phyloP scores from a whole-genome alignment of 2,888 invertebrate genomes.

The Pyrgus malvae region DNA sequence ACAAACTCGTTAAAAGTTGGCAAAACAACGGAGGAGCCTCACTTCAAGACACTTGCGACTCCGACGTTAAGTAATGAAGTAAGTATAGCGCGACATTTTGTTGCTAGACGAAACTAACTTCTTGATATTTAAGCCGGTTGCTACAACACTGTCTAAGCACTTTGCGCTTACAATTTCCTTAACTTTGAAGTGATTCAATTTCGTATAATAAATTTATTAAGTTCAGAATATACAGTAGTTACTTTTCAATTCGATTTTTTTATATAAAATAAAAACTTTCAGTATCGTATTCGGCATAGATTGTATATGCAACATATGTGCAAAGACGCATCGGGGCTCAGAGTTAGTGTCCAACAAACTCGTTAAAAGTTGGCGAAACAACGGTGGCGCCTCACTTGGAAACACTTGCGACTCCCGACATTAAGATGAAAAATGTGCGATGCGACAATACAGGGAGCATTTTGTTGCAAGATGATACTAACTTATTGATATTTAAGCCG shows the following conservation, averaged over 20 bases:
- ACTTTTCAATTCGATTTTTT: too few relatives aligned
- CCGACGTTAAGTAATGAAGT: constrained; percentile 74
- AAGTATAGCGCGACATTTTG: constrained; percentile 74
- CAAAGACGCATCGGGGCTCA: constrained; percentile 49
- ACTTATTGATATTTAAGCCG: constrained; percentile 59
- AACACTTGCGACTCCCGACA: constrained; percentile 73
- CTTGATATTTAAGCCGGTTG: constrained; percentile 57
- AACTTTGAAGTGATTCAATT: constrained; percentile 19
- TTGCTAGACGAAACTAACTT: constrained; percentile 57
- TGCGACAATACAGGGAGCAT: constrained; percentile 70
- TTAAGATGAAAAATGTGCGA: constrained; percentile 77
- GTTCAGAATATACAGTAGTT: too few relatives aligned
- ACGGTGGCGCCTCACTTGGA: constrained; percentile 68
- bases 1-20: constrained; percentile 81
- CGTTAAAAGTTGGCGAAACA: constrained; percentile 79
- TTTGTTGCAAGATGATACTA: constrained; percentile 60
- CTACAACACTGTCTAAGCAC: constrained; percentile 18
- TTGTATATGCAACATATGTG: constrained; percentile 51
- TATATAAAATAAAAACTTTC: too few relatives aligned
- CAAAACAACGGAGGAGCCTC: constrained; percentile 71
- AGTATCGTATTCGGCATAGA: constrained; percentile 36
- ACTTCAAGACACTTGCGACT: constrained; percentile 74
- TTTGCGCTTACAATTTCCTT: constrained; percentile 25
- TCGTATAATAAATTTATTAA: too few relatives aligned
- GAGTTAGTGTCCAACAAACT: constrained; percentile 75